Conservation (phyloP, 2,888 invertebrate species). For the Erebia palarica region DNA sequence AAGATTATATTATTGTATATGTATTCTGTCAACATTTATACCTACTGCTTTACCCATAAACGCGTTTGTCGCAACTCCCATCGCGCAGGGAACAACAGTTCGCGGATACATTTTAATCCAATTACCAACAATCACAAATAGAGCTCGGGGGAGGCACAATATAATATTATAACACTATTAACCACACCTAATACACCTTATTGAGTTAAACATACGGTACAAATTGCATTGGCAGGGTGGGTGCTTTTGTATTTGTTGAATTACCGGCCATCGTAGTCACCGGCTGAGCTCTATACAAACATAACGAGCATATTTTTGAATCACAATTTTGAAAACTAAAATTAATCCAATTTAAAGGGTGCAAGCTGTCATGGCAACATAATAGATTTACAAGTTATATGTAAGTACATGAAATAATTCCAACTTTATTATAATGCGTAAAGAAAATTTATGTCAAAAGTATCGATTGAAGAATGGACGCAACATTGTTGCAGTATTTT, state of each 20-base stretch:
- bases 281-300: not conserved
- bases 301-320: conserved; percentile 9
- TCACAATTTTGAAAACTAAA: not conserved
- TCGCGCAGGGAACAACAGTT: not conserved
- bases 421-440: no score
- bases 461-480: no score
- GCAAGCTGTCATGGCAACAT: not conserved
- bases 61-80: no score
- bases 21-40: no score
- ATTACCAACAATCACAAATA: conserved; percentile 16
- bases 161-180: not conserved
- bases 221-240: not conserved
- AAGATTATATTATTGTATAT: no score
- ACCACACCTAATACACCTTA: not conserved
- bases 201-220: not conserved
- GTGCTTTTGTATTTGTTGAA: not conserved
- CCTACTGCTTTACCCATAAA: no score
- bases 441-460: no score
- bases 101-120: conserved; percentile 23
- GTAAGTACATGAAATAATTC: no score
- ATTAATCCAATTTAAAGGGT: not conserved
- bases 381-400: no score
- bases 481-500: no score
- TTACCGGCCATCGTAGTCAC: not conserved
- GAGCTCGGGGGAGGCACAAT: not conserved